Percentiles rank a stretch among this genome's conserved stretches.
Evolutionary conservation across 2,113 vertebrate species (phyloP).

Genomic region (Sinocyclocheilus anshuiensis): DNA sequence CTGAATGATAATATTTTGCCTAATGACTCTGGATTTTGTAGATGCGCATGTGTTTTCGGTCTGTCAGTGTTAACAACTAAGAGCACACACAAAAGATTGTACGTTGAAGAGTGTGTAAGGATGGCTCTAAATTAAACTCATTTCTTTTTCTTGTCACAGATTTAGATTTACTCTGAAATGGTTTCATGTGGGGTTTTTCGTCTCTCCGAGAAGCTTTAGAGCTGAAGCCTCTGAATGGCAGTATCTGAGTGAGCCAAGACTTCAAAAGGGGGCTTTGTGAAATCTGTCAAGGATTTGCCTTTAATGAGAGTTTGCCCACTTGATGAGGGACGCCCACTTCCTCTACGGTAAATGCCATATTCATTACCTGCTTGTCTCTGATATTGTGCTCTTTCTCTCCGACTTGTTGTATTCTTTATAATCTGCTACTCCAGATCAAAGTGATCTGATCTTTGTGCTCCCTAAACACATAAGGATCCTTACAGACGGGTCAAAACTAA

Average conservation of each 20-base stretch:
- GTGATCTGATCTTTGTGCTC: slow-evolving; percentile 57
- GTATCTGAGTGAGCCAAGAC: slow-evolving; percentile 56
- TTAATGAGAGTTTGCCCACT: slow-evolving; percentile 64
- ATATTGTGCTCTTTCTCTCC: slow-evolving; percentile 53
- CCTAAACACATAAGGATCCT: neutral
- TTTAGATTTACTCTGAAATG: slow-evolving; percentile 17
- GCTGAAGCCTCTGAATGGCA: slow-evolving; percentile 54
- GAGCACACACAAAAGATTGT: neutral
- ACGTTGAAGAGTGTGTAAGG: too few species aligned
- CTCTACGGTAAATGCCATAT: slow-evolving; percentile 65
- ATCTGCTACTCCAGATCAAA: slow-evolving; percentile 58
- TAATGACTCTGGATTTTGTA: slow-evolving; percentile 55
- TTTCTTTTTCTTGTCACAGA: neutral
- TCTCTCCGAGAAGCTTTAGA: slow-evolving; percentile 43
- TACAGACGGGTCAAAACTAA: neutral
- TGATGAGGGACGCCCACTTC: slow-evolving; percentile 63
- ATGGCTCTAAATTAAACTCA: neutral
- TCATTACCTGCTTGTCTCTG: slow-evolving; percentile 65
- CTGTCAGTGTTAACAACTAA: slow-evolving; percentile 34
- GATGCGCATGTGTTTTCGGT: slow-evolving; percentile 12
- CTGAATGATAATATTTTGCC: slow-evolving; percentile 65
- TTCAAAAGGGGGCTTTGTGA: slow-evolving; percentile 61
- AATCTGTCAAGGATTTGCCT: slow-evolving; percentile 60
- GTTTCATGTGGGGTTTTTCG: slow-evolving; percentile 18
- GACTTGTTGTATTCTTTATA: slow-evolving; percentile 49